Percentiles rank a stretch among this genome's conserved stretches.
Evolutionary conservation across 2,113 vertebrate genomes (phyloP).

Genomic region (Percopsis transmontana): DNA sequence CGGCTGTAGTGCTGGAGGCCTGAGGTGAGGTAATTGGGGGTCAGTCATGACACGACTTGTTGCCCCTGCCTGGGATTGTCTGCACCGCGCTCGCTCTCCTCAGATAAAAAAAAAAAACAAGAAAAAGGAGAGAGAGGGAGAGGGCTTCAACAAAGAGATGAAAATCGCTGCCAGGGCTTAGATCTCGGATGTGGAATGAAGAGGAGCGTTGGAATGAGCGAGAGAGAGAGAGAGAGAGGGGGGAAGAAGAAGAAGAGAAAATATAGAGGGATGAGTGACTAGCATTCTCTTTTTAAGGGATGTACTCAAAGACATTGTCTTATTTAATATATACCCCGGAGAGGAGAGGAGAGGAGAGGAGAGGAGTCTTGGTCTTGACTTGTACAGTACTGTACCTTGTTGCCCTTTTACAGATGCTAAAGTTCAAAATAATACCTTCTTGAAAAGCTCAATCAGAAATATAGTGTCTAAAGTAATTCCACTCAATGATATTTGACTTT

Average conservation of each 20-base stretch:
- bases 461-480: not conserved
- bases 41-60: conserved; percentile 45
- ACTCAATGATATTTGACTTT: not conserved
- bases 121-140: conserved; percentile 19
- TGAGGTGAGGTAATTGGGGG: conserved; percentile 49
- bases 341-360: not conserved
- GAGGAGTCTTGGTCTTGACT: not conserved
- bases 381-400: too few species aligned
- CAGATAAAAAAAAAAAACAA: conserved; percentile 52
- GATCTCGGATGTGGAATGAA: conserved; percentile 52
- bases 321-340: not conserved
- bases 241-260: conserved; percentile 23
- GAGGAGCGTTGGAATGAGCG: not conserved
- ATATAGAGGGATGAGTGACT: conserved; percentile 41
- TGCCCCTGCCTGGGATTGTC: conserved; percentile 22
- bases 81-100: conserved; percentile 40
- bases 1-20: conserved; percentile 19
- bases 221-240: not conserved
- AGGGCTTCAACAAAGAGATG: conserved; percentile 51
- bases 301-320: conserved; percentile 42
- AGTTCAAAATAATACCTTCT: too few species aligned
- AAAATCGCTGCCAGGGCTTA: conserved; percentile 48
- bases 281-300: conserved; percentile 48
- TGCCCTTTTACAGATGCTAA: too few species aligned
- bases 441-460: too few species aligned